These are phyloP conservation scores for Maniola jurtina DNA, from an alignment of 1,140 invertebrate genomes.

Conservation along the genomic window DNA sequence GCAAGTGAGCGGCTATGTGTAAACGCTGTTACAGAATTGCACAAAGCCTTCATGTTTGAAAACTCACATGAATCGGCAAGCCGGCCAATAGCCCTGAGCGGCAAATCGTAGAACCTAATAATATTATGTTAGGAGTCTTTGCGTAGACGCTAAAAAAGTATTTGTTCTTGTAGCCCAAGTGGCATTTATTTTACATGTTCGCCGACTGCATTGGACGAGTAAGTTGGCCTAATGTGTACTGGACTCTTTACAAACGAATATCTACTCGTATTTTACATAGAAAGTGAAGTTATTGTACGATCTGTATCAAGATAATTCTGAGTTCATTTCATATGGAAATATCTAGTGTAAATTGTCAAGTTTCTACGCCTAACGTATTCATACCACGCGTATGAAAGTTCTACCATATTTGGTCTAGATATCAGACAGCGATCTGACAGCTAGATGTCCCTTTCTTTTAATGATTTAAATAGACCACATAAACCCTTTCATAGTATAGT, in stretches of 20 bases:
- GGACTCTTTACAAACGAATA: neutral
- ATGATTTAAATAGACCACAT: no score
- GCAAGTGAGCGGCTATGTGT: no score
- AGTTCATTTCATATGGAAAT: conserved; percentile 19
- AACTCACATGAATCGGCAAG: no score
- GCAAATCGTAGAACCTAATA: no score
- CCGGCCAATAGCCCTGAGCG: no score
- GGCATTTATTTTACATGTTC: no score
- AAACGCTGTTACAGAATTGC: no score
- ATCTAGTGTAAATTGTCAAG: conserved; percentile 28
- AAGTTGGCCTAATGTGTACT: neutral
- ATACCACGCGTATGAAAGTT: conserved; percentile 25
- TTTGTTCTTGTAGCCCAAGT: no score
- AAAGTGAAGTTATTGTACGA: neutral
- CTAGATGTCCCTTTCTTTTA: neutral
- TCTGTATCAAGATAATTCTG: conserved; percentile 14
- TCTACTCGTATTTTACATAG: neutral
- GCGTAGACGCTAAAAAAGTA: no score
- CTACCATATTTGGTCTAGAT: conserved; percentile 18
- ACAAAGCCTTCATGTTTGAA: no score
- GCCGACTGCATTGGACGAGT: neutral
- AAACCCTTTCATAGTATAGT: no score
- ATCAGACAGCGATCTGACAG: neutral
- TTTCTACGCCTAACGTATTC: conserved; percentile 27
- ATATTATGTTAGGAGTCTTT: no score